A percentile compares a stretch with the other conserved stretches of the same genome.
Conservation (phyloP, 2,113 vertebrate genomes). For the Lathamus discolor region DNA sequence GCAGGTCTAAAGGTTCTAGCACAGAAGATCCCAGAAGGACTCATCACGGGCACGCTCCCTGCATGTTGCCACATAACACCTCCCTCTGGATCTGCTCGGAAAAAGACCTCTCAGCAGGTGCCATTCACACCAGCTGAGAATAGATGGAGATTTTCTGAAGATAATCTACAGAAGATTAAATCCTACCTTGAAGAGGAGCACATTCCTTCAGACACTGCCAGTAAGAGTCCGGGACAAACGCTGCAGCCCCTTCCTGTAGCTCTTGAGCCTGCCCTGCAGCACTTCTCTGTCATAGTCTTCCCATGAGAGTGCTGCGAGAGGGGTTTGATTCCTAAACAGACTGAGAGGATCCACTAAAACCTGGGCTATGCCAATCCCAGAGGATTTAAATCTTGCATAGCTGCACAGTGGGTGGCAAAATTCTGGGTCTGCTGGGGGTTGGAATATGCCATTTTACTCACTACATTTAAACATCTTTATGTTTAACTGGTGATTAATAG, state of each 20-base stretch:
- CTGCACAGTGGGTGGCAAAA: not conserved
- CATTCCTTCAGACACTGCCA: slow-evolving; percentile 72
- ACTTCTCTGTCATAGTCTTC: not conserved
- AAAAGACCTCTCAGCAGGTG: slow-evolving; percentile 16
- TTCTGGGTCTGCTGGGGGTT: not conserved
- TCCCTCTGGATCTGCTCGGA: slow-evolving; percentile 53
- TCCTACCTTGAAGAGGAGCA: slow-evolving; percentile 82
- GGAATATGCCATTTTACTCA: fast-evolving
- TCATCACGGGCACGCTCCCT: slow-evolving; percentile 85
- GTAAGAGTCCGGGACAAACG: slow-evolving; percentile 72
- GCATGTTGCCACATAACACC: slow-evolving; percentile 70
- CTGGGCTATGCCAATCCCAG: not conserved
- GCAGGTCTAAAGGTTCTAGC: slow-evolving; percentile 90
- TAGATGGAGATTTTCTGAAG: slow-evolving; percentile 85
- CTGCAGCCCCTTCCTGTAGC: not conserved
- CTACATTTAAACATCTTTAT: not conserved
- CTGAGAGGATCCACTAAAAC: not conserved
- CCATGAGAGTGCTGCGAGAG: not conserved
- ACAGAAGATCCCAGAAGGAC: slow-evolving; percentile 89
- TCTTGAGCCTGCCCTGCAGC: not conserved
- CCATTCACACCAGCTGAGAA: slow-evolving; percentile 65
- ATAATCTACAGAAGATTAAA: slow-evolving; percentile 86
- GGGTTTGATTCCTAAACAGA: not conserved
- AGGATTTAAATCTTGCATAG: not conserved
- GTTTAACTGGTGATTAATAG: not conserved